Conservation (phyloP, 1,140 invertebrate genomes). For the Drosophila mayri region DNA sequence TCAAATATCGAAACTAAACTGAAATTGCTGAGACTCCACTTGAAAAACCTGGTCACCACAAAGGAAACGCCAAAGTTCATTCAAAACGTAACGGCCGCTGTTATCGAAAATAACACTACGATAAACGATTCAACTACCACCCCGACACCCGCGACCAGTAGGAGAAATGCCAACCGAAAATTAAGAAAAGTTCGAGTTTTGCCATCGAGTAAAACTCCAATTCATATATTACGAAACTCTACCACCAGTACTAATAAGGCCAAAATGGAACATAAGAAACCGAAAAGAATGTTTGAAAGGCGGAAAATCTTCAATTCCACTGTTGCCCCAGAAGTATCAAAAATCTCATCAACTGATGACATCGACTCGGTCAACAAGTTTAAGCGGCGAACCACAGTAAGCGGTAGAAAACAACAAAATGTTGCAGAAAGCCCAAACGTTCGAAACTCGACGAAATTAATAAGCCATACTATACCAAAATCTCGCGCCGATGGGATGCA, state of each 20-base stretch:
- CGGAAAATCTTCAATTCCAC: conserved; percentile 32
- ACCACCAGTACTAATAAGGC: conserved; percentile 22
- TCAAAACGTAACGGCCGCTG: conserved; percentile 18
- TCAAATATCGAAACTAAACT: conserved; percentile 34
- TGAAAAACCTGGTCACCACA: conserved; percentile 39
- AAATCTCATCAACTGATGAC: conserved; percentile 7
- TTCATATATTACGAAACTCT: conserved; percentile 9
- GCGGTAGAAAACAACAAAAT: conserved; percentile 3
- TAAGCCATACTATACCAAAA: conserved; percentile 11
- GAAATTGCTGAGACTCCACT: conserved; percentile 34
- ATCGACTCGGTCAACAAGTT: conserved; percentile 11
- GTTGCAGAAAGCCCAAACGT: not conserved
- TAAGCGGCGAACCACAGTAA: conserved; percentile 26
- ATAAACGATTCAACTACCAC: conserved; percentile 2
- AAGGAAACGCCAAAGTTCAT: conserved; percentile 27
- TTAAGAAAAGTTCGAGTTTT: conserved; percentile 32
- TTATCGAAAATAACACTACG: conserved; percentile 9
- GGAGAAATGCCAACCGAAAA: conserved; percentile 25
- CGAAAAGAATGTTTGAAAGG: conserved; percentile 40
- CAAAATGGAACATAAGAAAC: conserved; percentile 34
- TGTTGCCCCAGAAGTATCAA: not conserved
- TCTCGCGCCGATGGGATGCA: conserved; percentile 17
- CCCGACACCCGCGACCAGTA: not conserved
- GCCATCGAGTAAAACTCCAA: conserved; percentile 35
- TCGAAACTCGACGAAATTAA: conserved; percentile 25